Conservation (phyloP, 2,797 vertebrate genomes). For the Myripristis murdjan region DNA sequence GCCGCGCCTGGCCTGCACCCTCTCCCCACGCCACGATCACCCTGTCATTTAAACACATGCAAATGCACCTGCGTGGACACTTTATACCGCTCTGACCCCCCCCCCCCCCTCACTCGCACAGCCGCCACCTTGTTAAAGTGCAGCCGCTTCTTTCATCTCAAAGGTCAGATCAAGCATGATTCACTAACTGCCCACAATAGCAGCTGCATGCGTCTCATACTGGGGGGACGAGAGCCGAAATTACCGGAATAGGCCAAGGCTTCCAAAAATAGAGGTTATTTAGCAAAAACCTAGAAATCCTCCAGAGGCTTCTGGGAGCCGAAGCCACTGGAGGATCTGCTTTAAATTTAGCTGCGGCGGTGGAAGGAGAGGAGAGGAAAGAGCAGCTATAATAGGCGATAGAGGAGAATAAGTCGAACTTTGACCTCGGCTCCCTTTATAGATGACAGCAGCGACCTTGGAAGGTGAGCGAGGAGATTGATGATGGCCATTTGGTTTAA, state of each 20-base stretch:
- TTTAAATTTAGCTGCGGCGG: slow-evolving; percentile 70
- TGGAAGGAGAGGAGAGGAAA: slow-evolving; percentile 36
- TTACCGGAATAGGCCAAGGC: slow-evolving; percentile 17
- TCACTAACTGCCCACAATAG: slow-evolving; percentile 19
- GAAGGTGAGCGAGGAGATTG: slow-evolving; percentile 61
- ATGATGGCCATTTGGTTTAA: slow-evolving; percentile 72
- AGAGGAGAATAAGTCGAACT: slow-evolving; percentile 64
- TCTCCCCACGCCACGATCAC: slow-evolving; percentile 2
- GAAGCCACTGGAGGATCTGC: slow-evolving; percentile 37
- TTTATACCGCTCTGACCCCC: neutral
- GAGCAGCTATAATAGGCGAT: slow-evolving; percentile 67
- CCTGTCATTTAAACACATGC: neutral
- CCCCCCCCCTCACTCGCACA: slow-evolving; percentile 10
- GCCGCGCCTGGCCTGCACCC: neutral
- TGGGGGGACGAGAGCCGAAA: slow-evolving; percentile 22
- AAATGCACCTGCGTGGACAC: neutral
- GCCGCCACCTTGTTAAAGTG: slow-evolving; percentile 34
- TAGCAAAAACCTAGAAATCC: slow-evolving; percentile 38
- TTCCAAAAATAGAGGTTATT: slow-evolving; percentile 47
- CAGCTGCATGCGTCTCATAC: slow-evolving; percentile 6
- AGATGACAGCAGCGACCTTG: slow-evolving; percentile 71
- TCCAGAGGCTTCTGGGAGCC: slow-evolving; percentile 40
- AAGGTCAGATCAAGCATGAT: slow-evolving; percentile 45
- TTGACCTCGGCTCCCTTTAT: slow-evolving; percentile 70
- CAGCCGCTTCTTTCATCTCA: slow-evolving; percentile 18